Base-by-base conservation (phyloP, 2,797 vertebrate genomes). In the Morelia viridis region DNA sequence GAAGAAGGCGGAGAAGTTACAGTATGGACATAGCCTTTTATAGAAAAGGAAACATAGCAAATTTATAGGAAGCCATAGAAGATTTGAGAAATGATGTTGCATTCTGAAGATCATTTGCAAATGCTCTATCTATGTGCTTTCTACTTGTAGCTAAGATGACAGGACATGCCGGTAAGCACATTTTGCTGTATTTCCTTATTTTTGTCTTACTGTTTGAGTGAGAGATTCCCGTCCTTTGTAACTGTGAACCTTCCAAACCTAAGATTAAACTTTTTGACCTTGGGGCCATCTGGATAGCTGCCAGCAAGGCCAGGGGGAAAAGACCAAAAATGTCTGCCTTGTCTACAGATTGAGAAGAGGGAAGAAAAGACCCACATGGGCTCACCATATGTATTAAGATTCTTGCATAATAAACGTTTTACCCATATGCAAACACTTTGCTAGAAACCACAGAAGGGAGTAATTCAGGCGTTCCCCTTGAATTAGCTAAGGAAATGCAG, bases 181-280 rank as follows among this genome's bases (percentile, higher is more conserved):
- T 94, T 1, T 88, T 90, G 41, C 64, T 90, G 1, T 80, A 10
- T 60, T 94, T 68, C 11, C 87, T 22, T 68, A 28, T 28, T 80
- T 89, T 90, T 85, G 8, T 24, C 17, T 28, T 68, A 28, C 22
- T 19, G 41, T 6, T 53, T 76, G 53, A 91, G 11, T 12, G 3
- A 53, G 56, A 50, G 28, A 9, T 80, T 88, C 10, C 28, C 2
- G 1, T 28, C 26, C 41, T 61, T 5, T 62, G 57, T 62, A 57
- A 11, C 8, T 53, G 9, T 50, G 65, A 41, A 10, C 15, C 62
- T 88, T 68, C 41, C 41, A n/a, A 57, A 89, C 19, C 19, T 12
- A 11, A 62, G 8, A 60, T 85, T 12, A 57, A 41, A 87, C 19
- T 15, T 57, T 17, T 22, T 71, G 68, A 35, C 19, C 31, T 71